These are phyloP conservation scores for Eilema caniola DNA, from an alignment of 2,888 invertebrate species.

Conservation along the genomic window DNA sequence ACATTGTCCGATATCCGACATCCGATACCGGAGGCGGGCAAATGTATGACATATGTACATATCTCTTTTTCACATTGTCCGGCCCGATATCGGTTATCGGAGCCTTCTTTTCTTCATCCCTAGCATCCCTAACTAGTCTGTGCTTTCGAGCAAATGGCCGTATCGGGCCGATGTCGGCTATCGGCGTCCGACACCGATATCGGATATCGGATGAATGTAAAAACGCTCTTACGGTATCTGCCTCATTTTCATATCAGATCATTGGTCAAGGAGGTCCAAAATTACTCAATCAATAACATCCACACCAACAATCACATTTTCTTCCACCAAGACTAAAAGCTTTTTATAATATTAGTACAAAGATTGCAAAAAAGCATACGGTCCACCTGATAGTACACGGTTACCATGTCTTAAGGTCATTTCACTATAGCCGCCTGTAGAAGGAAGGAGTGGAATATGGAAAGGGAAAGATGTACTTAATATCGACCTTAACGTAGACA, in stretches of 20 bases:
- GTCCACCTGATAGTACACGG: too few species aligned
- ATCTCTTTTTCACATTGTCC: too few species aligned
- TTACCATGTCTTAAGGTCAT: background rate
- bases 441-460: background rate
- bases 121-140: too few species aligned
- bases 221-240: background rate
- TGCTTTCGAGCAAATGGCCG: too few species aligned
- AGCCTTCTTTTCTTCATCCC: too few species aligned
- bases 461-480: background rate
- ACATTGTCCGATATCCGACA: too few species aligned
- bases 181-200: too few species aligned
- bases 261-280: background rate
- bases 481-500: background rate
- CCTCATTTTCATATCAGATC: background rate
- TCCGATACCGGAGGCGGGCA: too few species aligned
- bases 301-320: background rate
- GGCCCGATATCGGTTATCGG: too few species aligned
- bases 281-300: background rate
- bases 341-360: background rate
- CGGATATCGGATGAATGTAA: too few species aligned
- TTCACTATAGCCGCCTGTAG: background rate
- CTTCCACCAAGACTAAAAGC: background rate
- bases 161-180: too few species aligned
- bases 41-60: too few species aligned
- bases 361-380: background rate